Evolutionary conservation across 2,888 invertebrate species (phyloP), one percentile per base, ranked within the genome.

Genomic region (Ophonus ardosiacus): DNA sequence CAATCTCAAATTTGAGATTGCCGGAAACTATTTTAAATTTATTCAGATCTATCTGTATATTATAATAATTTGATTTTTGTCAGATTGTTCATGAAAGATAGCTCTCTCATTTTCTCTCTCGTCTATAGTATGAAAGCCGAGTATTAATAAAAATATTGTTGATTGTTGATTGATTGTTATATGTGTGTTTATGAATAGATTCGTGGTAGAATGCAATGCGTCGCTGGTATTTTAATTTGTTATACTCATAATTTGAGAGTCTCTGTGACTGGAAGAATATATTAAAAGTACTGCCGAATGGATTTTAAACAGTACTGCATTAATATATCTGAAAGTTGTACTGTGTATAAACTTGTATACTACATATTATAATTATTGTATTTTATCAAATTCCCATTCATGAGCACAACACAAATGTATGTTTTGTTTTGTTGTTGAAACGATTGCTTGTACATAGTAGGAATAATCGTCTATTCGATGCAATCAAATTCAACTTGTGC

Each of bases 281-380:
- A 83, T 83, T 76, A 51, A 17, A 63, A 76, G 78, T 84, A 84
- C 84, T 84, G 84, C 78, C 84, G 86, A 87, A 88, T 87, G 87
- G 87, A 88, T 89, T 89, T 89, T 89, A 88, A 89, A 88, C 88
- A 89, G 88, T 88, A 84, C 85, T 86, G 86, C 63, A 51, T 8
- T 85, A 63, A 84, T 74, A 83, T 85, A 84, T 68, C 86, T 87
- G 86, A 65, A 81, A 81, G 81, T 81, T 65, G 15, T 43, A 82
- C 15, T 76, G 76, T 76, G 76, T 76, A 74, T 40, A 83, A 76
- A 83, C 17, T 76, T 83, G 83, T 83, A 74, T 83, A 76, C 61
- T 83, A 71, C n/a, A n/a, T n/a, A n/a, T 10, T 74, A 71, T 71
- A 59, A 74, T 79, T 38, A 83, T 74, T 82, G 71, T 83, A 83